Evolutionary conservation across 2,113 vertebrate genomes (phyloP).

Genomic region (Beaufortia kweichowensis): DNA sequence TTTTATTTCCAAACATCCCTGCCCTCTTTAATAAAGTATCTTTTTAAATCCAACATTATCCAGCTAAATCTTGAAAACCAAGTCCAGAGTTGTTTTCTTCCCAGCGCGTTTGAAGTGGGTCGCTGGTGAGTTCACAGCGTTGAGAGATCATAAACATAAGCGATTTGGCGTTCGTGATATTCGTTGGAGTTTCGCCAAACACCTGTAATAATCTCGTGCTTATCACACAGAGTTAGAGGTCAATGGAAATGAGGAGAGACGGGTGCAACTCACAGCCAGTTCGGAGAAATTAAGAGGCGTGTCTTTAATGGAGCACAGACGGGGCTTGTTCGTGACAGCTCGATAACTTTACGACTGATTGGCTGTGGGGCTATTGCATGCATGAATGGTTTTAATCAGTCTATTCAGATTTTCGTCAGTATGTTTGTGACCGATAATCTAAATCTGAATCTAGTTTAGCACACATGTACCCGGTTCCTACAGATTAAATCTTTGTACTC

Average conservation of each 20-base stretch:
- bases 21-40: conserved; percentile 31
- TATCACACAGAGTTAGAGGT: not conserved
- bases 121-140: conserved; percentile 20
- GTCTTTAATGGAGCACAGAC: not conserved
- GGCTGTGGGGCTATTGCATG: not conserved
- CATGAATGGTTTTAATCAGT: conserved; percentile 18
- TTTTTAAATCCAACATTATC: conserved; percentile 34
- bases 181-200: conserved; percentile 42
- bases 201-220: conserved; percentile 50
- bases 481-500: no score
- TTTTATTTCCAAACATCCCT: conserved; percentile 23
- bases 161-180: conserved; percentile 39
- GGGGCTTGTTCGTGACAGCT: not conserved
- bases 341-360: not conserved
- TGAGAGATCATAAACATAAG: conserved; percentile 33
- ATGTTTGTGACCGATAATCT: no score
- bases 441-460: no score
- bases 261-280: not conserved
- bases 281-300: conserved; percentile 4
- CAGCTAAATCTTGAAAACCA: conserved; percentile 37
- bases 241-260: not conserved
- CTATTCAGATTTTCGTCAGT: not conserved
- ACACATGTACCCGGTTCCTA: no score
- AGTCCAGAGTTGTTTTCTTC: conserved; percentile 36
- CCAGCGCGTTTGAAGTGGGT: not conserved